Base-by-base conservation (phyloP, 2,113 vertebrate species). In the Pseudorectes ferrugineus region DNA sequence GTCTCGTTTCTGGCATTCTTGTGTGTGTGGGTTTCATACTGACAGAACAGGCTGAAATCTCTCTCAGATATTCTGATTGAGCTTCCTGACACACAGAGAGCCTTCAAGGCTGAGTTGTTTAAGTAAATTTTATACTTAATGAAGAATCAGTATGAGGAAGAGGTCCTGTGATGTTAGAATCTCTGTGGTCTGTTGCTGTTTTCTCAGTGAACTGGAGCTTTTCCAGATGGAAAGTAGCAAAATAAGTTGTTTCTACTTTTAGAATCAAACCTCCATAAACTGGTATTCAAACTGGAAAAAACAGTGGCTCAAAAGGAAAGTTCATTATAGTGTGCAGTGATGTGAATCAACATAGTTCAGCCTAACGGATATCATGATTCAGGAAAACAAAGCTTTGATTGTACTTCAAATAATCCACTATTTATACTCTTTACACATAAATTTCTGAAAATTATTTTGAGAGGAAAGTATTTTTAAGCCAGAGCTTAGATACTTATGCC, bases 161-260 rank as follows among this genome's bases (percentile, higher is more conserved):
- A 61, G 54, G 36, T 48, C 87, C 52, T 22, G 52, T 45, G 43
- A 70, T 49, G 45, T 82, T 65, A 79, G 49, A 61, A 87, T 43
- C 38, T 70, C 46, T 61, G 49, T 55, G 54, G 38, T 68, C 57
- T 89, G 33, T 62, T 82, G 57, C 62, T 65, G 57, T 40, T 63
- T 74, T 92, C 67, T 63, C 59, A 78, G 68, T n/a, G 61, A 91
- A 74, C 48, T 66, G 66, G 77, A 85, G 35, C 21, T 80, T 85
- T 89, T 91, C 84, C 85, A 93, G 49, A 78, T 6, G 33, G 58
- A 85, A 11, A 66, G 21, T 7, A 79, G 85, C 46, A 91, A 92
- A 96, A n/a, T 51, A 85, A 89, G 35, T 88, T 76, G 87, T 58
- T 92, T 92, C 85, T 79, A 81, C 73, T 91, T 95, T 93, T 89